phyloP scores from a whole-genome alignment of 2,797 vertebrate genomes.

The Basileuterus tristriatus region DNA sequence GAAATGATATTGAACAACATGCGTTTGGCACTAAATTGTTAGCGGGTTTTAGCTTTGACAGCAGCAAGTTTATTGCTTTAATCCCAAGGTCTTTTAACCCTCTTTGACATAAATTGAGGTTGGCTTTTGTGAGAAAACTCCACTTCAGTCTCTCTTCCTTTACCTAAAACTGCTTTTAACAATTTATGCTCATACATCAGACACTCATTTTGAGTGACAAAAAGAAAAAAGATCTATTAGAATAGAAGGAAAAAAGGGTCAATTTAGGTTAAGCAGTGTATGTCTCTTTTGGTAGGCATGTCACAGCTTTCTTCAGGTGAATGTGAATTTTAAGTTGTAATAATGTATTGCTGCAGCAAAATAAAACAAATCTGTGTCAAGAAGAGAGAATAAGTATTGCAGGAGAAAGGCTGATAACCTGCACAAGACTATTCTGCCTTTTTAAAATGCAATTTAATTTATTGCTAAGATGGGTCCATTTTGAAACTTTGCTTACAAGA shows the following conservation, averaged over 20 bases:
- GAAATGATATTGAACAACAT: slow-evolving; percentile 97
- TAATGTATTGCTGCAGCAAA: slow-evolving; percentile 43
- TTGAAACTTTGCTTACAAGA: slow-evolving; percentile 49
- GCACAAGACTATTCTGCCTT: background rate
- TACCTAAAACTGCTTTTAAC: slow-evolving; percentile 90
- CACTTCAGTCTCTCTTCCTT: slow-evolving; percentile 84
- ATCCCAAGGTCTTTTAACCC: slow-evolving; percentile 95
- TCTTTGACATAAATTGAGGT: slow-evolving; percentile 98
- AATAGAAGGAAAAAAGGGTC: slow-evolving; percentile 75
- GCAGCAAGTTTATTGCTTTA: slow-evolving; percentile 97
- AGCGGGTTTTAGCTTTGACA: slow-evolving; percentile 94
- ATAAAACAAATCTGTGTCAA: slow-evolving; percentile 46
- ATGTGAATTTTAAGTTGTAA: slow-evolving; percentile 51
- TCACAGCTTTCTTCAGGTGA: slow-evolving; percentile 63
- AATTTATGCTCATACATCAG: slow-evolving; percentile 84
- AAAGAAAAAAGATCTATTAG: slow-evolving; percentile 77
- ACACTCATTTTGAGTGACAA: slow-evolving; percentile 87
- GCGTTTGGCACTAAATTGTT: slow-evolving; percentile 95
- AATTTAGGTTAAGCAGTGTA: slow-evolving; percentile 74
- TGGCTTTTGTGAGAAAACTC: slow-evolving; percentile 87
- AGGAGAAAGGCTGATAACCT: slow-evolving; percentile 45
- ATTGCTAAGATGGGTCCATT: slow-evolving; percentile 17
- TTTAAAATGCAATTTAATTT: slow-evolving; percentile 1
- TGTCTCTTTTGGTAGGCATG: slow-evolving; percentile 65
- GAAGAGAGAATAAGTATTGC: slow-evolving; percentile 11